Percentiles rank a stretch among this genome's conserved stretches.
Conservation (phyloP, 2,888 invertebrate genomes). For the Charanyca ferruginea region DNA sequence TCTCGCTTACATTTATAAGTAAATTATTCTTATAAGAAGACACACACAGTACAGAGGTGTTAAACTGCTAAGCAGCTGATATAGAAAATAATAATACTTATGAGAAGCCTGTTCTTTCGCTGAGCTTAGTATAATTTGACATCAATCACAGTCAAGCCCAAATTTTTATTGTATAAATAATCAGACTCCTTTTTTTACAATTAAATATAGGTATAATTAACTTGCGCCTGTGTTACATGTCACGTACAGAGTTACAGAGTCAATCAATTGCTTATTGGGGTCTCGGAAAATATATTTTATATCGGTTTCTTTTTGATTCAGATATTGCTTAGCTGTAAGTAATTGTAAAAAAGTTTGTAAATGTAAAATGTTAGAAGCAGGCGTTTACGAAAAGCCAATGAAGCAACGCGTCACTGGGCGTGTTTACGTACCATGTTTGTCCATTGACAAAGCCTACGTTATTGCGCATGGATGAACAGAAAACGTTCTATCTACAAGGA, state of each 20-base stretch:
- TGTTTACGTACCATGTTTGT: constrained; percentile 79
- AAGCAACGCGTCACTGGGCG: constrained; percentile 74
- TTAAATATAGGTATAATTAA: no score
- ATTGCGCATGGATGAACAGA: constrained; percentile 81
- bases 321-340: neutral
- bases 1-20: constrained; percentile 33
- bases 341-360: constrained; percentile 48
- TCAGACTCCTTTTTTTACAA: no score
- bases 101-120: no score
- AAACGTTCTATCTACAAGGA: constrained; percentile 72
- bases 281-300: neutral
- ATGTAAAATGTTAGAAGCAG: constrained; percentile 69
- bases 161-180: no score
- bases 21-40: neutral
- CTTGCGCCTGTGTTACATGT: no score
- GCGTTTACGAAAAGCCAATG: constrained; percentile 67
- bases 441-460: constrained; percentile 83
- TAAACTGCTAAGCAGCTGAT: constrained; percentile 8
- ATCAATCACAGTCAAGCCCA: no score
- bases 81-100: no score
- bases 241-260: no score
- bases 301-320: neutral
- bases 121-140: no score
- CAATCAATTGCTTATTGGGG: no score
- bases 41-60: neutral